Percentiles rank a stretch among this genome's conserved stretches.
Conservation (phyloP, 2,797 vertebrate species). For the Girardinus metallicus region DNA sequence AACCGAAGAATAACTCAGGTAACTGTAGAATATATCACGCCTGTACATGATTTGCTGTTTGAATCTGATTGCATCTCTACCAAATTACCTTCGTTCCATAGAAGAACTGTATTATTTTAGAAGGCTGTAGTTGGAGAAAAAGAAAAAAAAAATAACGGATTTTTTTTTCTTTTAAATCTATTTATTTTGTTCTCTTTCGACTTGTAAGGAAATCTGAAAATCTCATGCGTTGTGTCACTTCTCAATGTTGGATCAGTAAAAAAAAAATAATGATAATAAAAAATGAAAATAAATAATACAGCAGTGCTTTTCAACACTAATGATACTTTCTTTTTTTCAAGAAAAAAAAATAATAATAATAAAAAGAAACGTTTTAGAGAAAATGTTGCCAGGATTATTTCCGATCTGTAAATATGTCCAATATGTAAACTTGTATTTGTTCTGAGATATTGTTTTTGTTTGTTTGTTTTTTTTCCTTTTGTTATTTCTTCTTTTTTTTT, state of each 20-base stretch:
- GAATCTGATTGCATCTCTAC: conserved; percentile 51
- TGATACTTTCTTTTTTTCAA: conserved; percentile 66
- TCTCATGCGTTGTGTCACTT: conserved; percentile 77
- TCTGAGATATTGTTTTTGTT: conserved; percentile 81
- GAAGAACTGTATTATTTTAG: conserved; percentile 69
- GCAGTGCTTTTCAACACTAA: conserved; percentile 79
- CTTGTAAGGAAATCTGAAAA: conserved; percentile 72
- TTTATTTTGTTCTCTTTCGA: conserved; percentile 74
- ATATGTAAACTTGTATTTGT: conserved; percentile 95
- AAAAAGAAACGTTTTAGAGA: conserved; percentile 86
- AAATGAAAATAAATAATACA: conserved; percentile 42
- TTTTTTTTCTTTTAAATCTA: conserved; percentile 74
- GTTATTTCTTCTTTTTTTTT: conserved; percentile 81
- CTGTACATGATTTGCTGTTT: conserved; percentile 64
- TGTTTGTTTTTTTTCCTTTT: conserved; percentile 85
- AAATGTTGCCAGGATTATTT: conserved; percentile 88
- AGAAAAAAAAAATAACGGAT: conserved; percentile 61
- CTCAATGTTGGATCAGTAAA: conserved; percentile 76
- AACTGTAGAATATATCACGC: conserved; percentile 78
- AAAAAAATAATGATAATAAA: not conserved
- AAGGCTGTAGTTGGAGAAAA: conserved; percentile 68
- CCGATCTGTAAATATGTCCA: conserved; percentile 94
- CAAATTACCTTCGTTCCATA: conserved; percentile 57
- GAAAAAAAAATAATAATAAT: conserved; percentile 66
- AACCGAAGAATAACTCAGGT: conserved; percentile 85